Conservation (phyloP, 1,140 invertebrate genomes). For the Pachyrhynchus sulphureomaculatus region DNA sequence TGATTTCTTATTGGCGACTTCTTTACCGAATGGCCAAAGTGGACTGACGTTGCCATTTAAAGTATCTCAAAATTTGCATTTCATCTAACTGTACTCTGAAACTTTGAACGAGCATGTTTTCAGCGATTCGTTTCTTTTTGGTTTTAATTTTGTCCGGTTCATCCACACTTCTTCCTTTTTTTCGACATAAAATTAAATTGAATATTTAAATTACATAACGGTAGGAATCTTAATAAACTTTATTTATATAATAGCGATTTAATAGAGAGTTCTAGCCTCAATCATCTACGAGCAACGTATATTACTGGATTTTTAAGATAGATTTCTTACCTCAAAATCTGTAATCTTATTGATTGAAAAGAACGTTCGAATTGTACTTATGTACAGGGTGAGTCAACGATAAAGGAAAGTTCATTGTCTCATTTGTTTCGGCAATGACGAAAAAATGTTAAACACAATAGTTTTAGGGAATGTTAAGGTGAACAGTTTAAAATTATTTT, state of each 20-base stretch:
- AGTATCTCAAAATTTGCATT: conserved; percentile 19
- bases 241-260: background rate
- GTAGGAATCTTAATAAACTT: background rate
- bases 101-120: background rate
- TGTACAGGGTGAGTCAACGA: too few species aligned
- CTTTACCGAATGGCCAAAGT: background rate
- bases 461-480: too few species aligned
- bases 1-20: background rate
- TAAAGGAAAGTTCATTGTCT: too few species aligned
- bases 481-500: too few species aligned
- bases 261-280: background rate
- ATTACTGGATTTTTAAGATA: too few species aligned
- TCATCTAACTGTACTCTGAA: conserved; percentile 20
- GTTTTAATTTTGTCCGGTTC: conserved; percentile 10
- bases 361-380: too few species aligned
- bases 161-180: background rate
- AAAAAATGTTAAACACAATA: too few species aligned
- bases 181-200: background rate
- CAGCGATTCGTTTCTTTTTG: conserved; percentile 14
- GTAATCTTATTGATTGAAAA: too few species aligned
- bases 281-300: too few species aligned
- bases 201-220: conserved; percentile 19
- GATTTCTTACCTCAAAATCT: too few species aligned
- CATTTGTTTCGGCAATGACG: too few species aligned
- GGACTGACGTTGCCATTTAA: conserved; percentile 16